phyloP scores from a whole-genome alignment of 2,888 invertebrate species.

The Polyploca ridens region DNA sequence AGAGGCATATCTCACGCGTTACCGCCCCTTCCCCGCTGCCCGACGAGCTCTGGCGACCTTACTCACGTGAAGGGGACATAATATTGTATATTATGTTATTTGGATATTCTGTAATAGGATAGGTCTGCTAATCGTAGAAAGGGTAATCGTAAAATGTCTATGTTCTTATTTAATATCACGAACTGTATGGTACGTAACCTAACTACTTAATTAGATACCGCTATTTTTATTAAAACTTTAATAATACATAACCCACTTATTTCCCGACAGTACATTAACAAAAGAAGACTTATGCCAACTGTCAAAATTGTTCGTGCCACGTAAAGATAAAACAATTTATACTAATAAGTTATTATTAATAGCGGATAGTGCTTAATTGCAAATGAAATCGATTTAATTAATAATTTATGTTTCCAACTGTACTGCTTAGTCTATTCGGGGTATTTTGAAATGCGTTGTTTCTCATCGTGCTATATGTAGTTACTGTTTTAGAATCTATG shows the following conservation, averaged over 20 bases:
- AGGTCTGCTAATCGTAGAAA: too few relatives aligned
- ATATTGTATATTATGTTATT: too few relatives aligned
- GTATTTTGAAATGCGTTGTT: constrained; percentile 12
- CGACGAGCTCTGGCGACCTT: too few relatives aligned
- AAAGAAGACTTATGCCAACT: constrained; percentile 21
- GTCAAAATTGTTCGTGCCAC: constrained; percentile 22
- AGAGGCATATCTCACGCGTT: too few relatives aligned
- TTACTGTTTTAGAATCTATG: constrained; percentile 4
- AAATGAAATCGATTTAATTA: not conserved
- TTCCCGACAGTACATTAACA: constrained; percentile 13
- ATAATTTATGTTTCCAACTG: constrained; percentile 14
- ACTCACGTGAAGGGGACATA: too few relatives aligned
- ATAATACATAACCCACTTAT: not conserved
- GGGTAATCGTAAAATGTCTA: too few relatives aligned
- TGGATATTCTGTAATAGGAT: too few relatives aligned
- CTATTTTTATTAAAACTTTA: not conserved
- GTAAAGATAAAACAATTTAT: constrained; percentile 15
- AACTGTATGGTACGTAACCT: too few relatives aligned
- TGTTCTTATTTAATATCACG: too few relatives aligned
- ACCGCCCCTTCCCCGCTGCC: too few relatives aligned
- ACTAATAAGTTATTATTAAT: not conserved
- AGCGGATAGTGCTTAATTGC: constrained; percentile 6
- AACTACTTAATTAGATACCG: too few relatives aligned
- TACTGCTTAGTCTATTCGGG: constrained; percentile 10
- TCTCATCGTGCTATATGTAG: not conserved